A percentile compares a stretch with the other conserved stretches of the same genome.
These are phyloP conservation scores for Sthenelais limicola DNA, from an alignment of 2,888 invertebrate genomes.

Conservation along the genomic window DNA sequence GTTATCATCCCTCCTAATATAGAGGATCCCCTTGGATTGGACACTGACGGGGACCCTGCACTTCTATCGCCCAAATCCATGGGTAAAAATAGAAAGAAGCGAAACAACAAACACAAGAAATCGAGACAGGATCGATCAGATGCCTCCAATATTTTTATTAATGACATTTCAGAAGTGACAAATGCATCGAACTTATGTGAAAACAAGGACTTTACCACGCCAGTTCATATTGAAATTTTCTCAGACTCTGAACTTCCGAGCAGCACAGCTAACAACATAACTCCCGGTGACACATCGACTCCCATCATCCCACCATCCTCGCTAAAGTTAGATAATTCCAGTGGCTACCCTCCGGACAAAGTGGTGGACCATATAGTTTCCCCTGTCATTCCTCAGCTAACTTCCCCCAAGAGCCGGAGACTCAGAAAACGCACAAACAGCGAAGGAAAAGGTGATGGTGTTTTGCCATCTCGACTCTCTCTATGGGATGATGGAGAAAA, in stretches of 20 bases:
- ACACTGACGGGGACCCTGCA: conserved; percentile 64
- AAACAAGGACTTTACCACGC: conserved; percentile 21
- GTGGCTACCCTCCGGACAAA: background rate
- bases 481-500: conserved; percentile 32
- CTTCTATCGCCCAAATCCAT: conserved; percentile 38
- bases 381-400: conserved; percentile 61
- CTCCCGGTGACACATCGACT: too few species aligned
- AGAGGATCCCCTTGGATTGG: conserved; percentile 89
- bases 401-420: conserved; percentile 43
- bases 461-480: background rate
- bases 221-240: conserved; percentile 20
- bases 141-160: too few species aligned
- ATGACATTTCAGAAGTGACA: background rate
- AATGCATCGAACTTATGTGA: background rate
- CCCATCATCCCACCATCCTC: too few species aligned
- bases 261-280: too few species aligned
- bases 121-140: conserved; percentile 48
- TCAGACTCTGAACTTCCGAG: conserved; percentile 3
- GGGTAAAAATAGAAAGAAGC: conserved; percentile 54
- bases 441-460: conserved; percentile 46
- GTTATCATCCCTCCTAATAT: conserved; percentile 94
- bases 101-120: conserved; percentile 59
- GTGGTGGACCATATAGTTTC: conserved; percentile 56
- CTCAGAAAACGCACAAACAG: conserved; percentile 60
- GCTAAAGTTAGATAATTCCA: too few species aligned